phyloP scores from a whole-genome alignment of 1,140 invertebrate species.

The Saxidomus purpurata region DNA sequence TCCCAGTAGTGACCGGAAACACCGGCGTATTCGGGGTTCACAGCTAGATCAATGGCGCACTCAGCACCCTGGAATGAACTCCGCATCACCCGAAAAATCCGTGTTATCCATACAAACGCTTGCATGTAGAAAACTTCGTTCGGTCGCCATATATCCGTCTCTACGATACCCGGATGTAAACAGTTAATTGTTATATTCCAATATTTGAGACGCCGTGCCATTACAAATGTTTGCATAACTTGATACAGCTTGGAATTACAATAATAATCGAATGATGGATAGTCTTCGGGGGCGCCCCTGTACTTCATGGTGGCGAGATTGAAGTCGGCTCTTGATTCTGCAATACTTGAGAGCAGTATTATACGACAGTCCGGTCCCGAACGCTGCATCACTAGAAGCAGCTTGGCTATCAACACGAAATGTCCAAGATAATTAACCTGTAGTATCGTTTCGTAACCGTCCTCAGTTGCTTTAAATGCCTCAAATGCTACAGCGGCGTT shows the following conservation, averaged over 20 bases:
- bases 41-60: not conserved
- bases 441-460: conserved; percentile 29
- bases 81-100: not conserved
- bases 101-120: not conserved
- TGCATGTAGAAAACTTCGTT: not conserved
- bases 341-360: conserved; percentile 12
- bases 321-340: not conserved
- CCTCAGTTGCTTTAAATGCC: conserved; percentile 15
- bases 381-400: conserved; percentile 41
- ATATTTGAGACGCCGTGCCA: not conserved
- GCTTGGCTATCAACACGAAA: conserved; percentile 41
- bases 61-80: not conserved
- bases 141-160: not conserved
- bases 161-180: conserved; percentile 42
- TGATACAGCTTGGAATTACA: conserved; percentile 54
- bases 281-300: not conserved
- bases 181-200: conserved; percentile 39
- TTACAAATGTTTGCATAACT: conserved; percentile 40
- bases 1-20: not conserved
- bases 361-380: conserved; percentile 57
- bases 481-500: conserved; percentile 67
- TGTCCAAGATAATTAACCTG: conserved; percentile 60
- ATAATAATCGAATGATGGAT: not conserved
- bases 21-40: not conserved
- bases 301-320: conserved; percentile 46